These are phyloP conservation scores for Sturnira hondurensis DNA, from an alignment of 2,113 vertebrate genomes.

Conservation along the genomic window DNA sequence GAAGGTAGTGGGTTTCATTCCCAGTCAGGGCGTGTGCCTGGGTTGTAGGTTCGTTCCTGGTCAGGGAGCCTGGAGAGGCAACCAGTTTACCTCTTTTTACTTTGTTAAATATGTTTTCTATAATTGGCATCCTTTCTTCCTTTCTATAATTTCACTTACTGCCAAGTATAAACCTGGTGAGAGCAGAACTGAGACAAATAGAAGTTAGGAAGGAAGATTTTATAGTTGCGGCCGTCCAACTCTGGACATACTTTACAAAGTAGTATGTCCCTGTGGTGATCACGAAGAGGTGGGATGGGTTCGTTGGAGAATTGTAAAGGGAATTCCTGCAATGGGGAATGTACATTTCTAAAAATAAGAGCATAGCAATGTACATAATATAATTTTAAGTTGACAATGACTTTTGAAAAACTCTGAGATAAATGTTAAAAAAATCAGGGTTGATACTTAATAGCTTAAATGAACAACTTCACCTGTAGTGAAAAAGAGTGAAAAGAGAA, in stretches of 20 bases:
- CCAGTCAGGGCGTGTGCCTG: no score
- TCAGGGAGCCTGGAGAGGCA: no score
- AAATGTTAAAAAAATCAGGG: not conserved
- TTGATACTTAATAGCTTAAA: constrained; percentile 1
- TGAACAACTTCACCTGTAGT: not conserved
- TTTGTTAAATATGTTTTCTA: constrained; percentile 21
- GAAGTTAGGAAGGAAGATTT: not conserved
- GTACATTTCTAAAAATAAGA: not conserved
- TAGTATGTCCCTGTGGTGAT: not conserved
- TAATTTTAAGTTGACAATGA: not conserved
- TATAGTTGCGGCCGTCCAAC: not conserved
- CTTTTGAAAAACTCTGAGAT: not conserved
- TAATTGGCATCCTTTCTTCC: not conserved
- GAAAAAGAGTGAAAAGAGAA: not conserved
- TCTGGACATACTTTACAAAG: not conserved
- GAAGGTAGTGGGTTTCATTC: no score
- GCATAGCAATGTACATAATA: not conserved
- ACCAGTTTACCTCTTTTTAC: not conserved
- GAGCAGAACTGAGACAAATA: not conserved
- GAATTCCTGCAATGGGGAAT: not conserved
- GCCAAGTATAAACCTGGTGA: not conserved
- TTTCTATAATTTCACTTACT: not conserved
- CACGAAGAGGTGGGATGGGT: not conserved
- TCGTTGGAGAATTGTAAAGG: not conserved
- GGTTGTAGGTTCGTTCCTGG: no score